Evolutionary conservation across 2,113 vertebrate species (phyloP).

Genomic region (Charina bottae): DNA sequence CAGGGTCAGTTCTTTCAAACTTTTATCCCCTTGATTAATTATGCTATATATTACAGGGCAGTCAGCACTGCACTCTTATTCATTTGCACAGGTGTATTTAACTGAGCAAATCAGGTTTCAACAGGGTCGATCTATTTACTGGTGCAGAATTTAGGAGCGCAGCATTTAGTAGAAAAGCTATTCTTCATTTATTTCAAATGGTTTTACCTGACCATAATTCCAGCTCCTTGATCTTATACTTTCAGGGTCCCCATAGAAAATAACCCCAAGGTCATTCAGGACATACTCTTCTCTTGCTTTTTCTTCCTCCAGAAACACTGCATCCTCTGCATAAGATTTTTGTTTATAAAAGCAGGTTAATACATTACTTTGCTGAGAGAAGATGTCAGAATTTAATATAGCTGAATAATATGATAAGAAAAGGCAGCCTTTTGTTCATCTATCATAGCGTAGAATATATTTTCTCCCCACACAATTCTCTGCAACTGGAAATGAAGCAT

Average conservation of each 20-base stretch:
- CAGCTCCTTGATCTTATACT: conserved; percentile 85
- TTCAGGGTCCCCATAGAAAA: conserved; percentile 85
- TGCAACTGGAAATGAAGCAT: conserved; percentile 23
- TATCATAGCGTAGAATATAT: conserved; percentile 13
- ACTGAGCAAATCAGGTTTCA: not conserved
- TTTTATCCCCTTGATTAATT: not conserved
- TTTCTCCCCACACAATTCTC: conserved; percentile 39
- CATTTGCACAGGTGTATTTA: not conserved
- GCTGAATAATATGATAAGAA: conserved; percentile 27
- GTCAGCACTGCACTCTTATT: not conserved
- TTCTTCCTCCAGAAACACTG: conserved; percentile 87
- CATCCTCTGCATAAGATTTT: conserved; percentile 77
- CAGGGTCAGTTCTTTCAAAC: not conserved
- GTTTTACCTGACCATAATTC: conserved; percentile 94
- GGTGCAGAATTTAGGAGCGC: not conserved
- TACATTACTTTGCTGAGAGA: conserved; percentile 24
- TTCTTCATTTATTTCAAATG: conserved; percentile 35
- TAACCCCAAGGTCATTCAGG: conserved; percentile 87
- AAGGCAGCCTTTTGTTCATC: conserved; percentile 23
- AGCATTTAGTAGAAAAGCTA: not conserved
- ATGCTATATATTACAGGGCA: not conserved
- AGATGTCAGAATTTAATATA: conserved; percentile 29
- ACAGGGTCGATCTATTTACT: conserved; percentile 21
- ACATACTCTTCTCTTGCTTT: conserved; percentile 89
- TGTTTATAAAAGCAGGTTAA: conserved; percentile 45